phyloP scores from a whole-genome alignment of 1,140 invertebrate species.

The Orchestia grillus region DNA sequence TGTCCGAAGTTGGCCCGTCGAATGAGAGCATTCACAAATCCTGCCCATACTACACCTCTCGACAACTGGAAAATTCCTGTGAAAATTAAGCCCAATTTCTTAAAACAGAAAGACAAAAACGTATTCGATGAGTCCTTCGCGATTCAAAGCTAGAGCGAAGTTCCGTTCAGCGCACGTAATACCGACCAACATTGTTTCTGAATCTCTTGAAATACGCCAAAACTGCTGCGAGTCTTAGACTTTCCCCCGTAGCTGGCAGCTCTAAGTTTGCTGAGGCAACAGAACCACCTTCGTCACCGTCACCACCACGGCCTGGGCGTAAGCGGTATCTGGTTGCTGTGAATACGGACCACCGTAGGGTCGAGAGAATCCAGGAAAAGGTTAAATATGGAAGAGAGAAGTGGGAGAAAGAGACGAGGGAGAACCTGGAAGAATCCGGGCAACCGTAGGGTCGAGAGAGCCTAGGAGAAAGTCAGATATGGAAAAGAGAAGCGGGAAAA shows the following conservation, averaged over 20 bases:
- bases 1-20: neutral
- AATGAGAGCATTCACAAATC: slow-evolving; percentile 27
- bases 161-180: neutral
- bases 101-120: neutral
- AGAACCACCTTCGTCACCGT: slow-evolving; percentile 26
- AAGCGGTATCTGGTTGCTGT: neutral
- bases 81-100: neutral
- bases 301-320: neutral
- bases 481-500: neutral
- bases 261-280: neutral
- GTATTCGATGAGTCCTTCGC: neutral
- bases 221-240: neutral
- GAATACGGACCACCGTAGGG: neutral
- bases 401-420: neutral
- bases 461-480: neutral
- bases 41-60: slow-evolving; percentile 36
- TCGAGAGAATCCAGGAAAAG: neutral
- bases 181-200: neutral
- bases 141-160: neutral
- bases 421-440: neutral
- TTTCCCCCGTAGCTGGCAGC: neutral
- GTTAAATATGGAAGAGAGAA: neutral
- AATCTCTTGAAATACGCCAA: neutral
- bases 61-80: slow-evolving; percentile 4
- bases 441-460: neutral